A percentile compares a stretch with the other conserved stretches of the same genome.
Conservation (phyloP, 2,797 vertebrate genomes). For the Clarias platycephalus region DNA sequence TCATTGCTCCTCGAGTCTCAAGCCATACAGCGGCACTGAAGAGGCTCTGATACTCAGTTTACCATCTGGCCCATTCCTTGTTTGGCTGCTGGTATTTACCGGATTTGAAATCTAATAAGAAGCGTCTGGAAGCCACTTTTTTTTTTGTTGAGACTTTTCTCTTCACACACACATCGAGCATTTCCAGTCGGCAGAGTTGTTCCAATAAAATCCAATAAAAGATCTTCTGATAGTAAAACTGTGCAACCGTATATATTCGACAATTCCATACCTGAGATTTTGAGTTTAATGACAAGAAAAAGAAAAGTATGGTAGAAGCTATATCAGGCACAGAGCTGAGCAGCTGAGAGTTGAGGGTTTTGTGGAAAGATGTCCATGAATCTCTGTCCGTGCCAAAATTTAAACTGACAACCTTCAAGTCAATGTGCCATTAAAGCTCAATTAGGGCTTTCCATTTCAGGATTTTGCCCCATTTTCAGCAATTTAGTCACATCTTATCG, state of each 20-base stretch:
- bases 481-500: background rate
- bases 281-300: slow-evolving; percentile 1
- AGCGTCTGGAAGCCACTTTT: slow-evolving; percentile 29
- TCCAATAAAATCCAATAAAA: slow-evolving; percentile 36
- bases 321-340: background rate
- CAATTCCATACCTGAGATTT: slow-evolving; percentile 32
- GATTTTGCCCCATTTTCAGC: background rate
- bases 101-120: slow-evolving; percentile 44
- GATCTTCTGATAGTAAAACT: slow-evolving; percentile 25
- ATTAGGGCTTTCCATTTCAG: background rate
- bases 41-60: background rate
- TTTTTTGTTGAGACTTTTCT: slow-evolving; percentile 19
- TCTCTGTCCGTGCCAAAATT: background rate
- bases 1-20: slow-evolving; percentile 6
- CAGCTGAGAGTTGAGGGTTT: background rate
- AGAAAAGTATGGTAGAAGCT: background rate
- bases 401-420: background rate
- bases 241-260: slow-evolving; percentile 38
- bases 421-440: background rate
- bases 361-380: too few species aligned
- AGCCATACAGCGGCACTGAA: slow-evolving; percentile 19
- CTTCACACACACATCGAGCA: slow-evolving; percentile 31
- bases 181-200: slow-evolving; percentile 29
- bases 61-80: slow-evolving; percentile 27
- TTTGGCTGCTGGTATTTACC: slow-evolving; percentile 38